Percentiles rank a stretch among this genome's conserved stretches.
Conservation (phyloP, 2,888 invertebrate species). For the Drosophila helvetica region DNA sequence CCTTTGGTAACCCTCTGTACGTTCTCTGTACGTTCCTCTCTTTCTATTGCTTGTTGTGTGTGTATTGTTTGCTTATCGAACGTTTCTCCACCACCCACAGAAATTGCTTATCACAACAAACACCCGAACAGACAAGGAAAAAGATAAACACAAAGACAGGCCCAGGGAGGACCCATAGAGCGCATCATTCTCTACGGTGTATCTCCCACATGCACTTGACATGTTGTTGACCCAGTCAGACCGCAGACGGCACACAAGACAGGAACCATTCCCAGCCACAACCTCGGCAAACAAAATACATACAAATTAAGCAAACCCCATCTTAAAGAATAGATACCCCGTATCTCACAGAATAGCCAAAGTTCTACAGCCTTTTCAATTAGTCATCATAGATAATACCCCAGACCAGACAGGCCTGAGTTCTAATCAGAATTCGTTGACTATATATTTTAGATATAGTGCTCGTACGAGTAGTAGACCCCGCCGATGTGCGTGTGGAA, state of each 20-base stretch:
- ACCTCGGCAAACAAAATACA: conserved; percentile 27
- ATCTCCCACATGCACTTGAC: conserved; percentile 55
- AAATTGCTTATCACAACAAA: conserved; percentile 52
- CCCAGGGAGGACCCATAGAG: conserved; percentile 25
- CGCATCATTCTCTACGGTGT: conserved; percentile 22
- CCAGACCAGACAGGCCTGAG: neutral
- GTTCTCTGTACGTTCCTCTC: neutral
- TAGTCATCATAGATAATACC: neutral
- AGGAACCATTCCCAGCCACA: conserved; percentile 21
- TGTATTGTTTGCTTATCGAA: conserved; percentile 61
- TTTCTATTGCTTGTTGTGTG: conserved; percentile 39
- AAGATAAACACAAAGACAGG: conserved; percentile 17
- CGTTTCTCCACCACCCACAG: conserved; percentile 8
- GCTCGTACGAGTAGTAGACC: neutral
- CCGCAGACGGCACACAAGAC: conserved; percentile 30
- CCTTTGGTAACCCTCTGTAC: conserved; percentile 9
- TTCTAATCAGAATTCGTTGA: neutral
- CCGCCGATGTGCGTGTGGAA: conserved; percentile 29
- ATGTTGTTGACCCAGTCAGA: conserved; percentile 74
- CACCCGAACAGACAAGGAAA: conserved; percentile 16
- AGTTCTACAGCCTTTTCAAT: neutral
- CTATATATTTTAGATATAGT: conserved; percentile 9
- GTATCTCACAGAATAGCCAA: conserved; percentile 2
- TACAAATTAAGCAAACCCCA: conserved; percentile 15
- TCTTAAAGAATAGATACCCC: neutral